Evolutionary conservation across 2,888 invertebrate genomes (phyloP).

Genomic region (Cephus pulcher): DNA sequence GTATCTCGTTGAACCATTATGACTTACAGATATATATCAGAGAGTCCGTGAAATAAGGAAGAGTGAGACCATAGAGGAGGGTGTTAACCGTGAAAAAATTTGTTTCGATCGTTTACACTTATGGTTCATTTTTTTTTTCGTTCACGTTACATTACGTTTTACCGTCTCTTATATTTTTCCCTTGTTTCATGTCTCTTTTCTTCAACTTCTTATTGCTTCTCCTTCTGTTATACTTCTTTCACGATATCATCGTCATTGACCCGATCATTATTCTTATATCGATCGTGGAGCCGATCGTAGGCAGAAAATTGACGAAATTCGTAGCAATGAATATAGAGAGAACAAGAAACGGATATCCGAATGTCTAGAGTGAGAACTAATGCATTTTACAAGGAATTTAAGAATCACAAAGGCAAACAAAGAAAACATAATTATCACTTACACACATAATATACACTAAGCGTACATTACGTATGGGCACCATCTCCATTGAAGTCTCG

Average conservation of each 20-base stretch:
- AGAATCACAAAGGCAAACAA: background rate
- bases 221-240: background rate
- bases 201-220: background rate
- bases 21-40: background rate
- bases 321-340: background rate
- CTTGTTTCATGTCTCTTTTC: background rate
- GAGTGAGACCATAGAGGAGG: background rate
- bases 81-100: background rate
- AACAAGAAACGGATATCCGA: background rate
- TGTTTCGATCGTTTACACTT: background rate
- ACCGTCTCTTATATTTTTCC: background rate
- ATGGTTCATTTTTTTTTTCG: background rate
- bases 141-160: background rate
- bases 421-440: background rate
- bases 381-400: background rate
- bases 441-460: background rate
- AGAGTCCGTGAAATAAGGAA: background rate
- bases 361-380: background rate
- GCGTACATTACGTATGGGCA: background rate
- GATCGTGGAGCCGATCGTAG: background rate
- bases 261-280: background rate
- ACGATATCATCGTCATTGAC: background rate
- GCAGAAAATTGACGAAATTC: background rate
- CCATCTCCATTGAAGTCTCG: background rate
- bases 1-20: background rate